Evolutionary conservation across 30 jellyfish, hydroid and myxozoan species (phyloP).

Genomic region (Hydra vulgaris): DNA sequence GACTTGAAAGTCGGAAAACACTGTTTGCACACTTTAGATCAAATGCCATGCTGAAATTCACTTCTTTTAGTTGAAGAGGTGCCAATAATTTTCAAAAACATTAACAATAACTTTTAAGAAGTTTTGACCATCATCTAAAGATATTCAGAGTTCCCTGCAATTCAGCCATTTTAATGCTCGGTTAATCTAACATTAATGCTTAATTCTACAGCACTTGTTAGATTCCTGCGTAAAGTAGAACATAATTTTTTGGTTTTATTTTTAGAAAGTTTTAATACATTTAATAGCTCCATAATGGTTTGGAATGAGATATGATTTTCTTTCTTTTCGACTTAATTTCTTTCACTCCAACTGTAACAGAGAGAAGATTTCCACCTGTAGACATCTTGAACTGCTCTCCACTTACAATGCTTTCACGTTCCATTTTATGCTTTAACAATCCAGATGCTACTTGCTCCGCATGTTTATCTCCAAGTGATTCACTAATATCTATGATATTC

Average conservation of each 20-base stretch:
- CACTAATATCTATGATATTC: neutral
- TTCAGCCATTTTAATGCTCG: neutral
- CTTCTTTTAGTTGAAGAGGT: neutral
- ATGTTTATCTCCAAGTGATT: neutral
- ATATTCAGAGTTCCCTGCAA: neutral
- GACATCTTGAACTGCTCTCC: neutral
- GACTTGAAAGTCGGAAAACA: neutral
- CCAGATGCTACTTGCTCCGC: neutral
- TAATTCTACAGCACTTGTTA: neutral
- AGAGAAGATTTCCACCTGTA: neutral
- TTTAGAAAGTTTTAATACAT: no score
- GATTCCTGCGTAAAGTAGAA: neutral
- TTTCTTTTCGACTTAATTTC: neutral
- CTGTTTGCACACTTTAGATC: neutral
- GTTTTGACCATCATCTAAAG: neutral
- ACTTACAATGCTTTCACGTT: neutral
- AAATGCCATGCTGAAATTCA: neutral
- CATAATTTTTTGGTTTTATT: neutral
- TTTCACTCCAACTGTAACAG: neutral
- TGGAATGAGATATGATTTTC: neutral
- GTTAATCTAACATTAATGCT: neutral
- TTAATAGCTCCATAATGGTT: no score
- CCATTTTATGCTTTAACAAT: neutral
- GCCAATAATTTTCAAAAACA: neutral
- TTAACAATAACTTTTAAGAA: neutral